These are phyloP conservation scores for Alouatta palliata DNA, from an alignment of 2,113 vertebrate species.

Conservation along the genomic window DNA sequence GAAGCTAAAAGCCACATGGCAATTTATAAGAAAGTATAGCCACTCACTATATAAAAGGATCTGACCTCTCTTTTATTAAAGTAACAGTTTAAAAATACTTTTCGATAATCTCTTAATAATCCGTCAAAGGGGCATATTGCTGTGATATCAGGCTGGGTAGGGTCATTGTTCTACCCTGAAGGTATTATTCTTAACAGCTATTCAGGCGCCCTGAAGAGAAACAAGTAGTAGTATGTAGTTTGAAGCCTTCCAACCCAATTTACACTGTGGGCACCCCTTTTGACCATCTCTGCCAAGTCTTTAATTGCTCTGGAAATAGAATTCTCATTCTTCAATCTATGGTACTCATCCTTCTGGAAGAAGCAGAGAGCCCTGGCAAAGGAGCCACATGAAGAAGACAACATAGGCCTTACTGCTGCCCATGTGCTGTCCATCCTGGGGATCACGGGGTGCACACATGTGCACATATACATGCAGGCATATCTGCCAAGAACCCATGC, in stretches of 20 bases:
- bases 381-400: neutral
- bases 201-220: slow-evolving; percentile 13
- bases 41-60: neutral
- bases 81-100: slow-evolving; percentile 49
- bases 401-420: neutral
- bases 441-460: neutral
- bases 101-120: slow-evolving; percentile 48
- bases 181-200: slow-evolving; percentile 22
- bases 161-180: slow-evolving; percentile 31
- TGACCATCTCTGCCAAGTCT: slow-evolving; percentile 65
- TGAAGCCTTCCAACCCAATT: slow-evolving; percentile 49
- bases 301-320: slow-evolving; percentile 75
- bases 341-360: slow-evolving; percentile 59
- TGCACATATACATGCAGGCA: neutral
- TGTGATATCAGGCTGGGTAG: neutral
- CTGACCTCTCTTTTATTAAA: slow-evolving; percentile 47
- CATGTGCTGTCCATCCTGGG: neutral
- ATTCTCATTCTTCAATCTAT: slow-evolving; percentile 57
- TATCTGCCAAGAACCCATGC: neutral
- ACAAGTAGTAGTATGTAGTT: slow-evolving; percentile 6
- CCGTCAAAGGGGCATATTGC: neutral
- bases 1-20: slow-evolving; percentile 17
- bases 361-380: slow-evolving; percentile 50
- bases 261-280: slow-evolving; percentile 9
- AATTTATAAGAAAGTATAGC: slow-evolving; percentile 8